Conservation (phyloP, 2,888 invertebrate species). For the Pyrocoelia pectoralis region DNA sequence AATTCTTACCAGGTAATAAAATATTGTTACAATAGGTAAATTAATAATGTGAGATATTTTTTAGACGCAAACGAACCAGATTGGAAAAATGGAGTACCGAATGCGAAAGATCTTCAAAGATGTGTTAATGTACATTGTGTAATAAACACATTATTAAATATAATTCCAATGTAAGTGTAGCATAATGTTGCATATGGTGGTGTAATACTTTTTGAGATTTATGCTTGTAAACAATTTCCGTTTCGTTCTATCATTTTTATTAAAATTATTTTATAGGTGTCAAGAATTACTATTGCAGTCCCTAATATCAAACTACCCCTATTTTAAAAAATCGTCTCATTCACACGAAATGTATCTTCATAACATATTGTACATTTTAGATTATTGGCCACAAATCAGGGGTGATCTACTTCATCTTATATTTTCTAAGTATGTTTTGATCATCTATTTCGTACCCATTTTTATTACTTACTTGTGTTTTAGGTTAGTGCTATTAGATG, state of each 20-base stretch:
- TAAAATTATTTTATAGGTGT: slow-evolving; percentile 65
- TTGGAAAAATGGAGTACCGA: slow-evolving; percentile 69
- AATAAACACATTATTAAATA: slow-evolving; percentile 58
- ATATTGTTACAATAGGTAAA: background rate
- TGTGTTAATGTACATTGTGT: slow-evolving; percentile 71
- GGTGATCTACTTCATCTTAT: slow-evolving; percentile 77
- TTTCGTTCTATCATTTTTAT: too few relatives aligned
- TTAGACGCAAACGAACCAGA: slow-evolving; percentile 59
- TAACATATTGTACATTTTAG: slow-evolving; percentile 78
- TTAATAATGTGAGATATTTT: background rate
- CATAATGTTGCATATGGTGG: slow-evolving; percentile 3
- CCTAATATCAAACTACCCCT: slow-evolving; percentile 76
- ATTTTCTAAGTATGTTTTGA: slow-evolving; percentile 76
- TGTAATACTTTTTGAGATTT: slow-evolving; percentile 3
- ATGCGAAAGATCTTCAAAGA: slow-evolving; percentile 63
- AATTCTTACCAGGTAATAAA: slow-evolving; percentile 66
- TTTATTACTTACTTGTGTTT: too few relatives aligned
- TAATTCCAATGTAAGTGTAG: slow-evolving; percentile 67
- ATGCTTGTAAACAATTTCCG: too few relatives aligned
- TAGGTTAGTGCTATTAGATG: slow-evolving; percentile 79
- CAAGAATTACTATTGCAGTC: slow-evolving; percentile 73
- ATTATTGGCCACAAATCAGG: slow-evolving; percentile 76
- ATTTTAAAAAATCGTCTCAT: slow-evolving; percentile 72
- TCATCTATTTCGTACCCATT: too few relatives aligned
- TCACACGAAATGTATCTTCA: slow-evolving; percentile 78